Percentiles rank a stretch among this genome's conserved stretches.
Evolutionary conservation across 2,797 vertebrate genomes (phyloP).

Genomic region (Streptopelia turtur): DNA sequence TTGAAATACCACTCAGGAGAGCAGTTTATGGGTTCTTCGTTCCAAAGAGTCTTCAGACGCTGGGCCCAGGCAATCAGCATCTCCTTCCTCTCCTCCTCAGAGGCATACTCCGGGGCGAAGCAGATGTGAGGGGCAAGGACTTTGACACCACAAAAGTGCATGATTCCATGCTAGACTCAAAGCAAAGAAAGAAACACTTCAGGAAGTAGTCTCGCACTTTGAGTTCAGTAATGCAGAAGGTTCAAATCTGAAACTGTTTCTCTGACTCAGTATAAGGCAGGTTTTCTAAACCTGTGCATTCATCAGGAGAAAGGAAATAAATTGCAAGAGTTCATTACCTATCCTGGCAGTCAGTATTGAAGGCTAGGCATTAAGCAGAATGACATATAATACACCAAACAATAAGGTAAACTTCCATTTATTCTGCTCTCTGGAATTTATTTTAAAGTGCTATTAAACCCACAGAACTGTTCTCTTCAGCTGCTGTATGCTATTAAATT

Average conservation of each 20-base stretch:
- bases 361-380: background rate
- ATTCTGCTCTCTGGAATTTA: background rate
- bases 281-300: background rate
- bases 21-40: slow-evolving; percentile 83
- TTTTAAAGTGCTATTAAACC: background rate
- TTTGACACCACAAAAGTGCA: slow-evolving; percentile 88
- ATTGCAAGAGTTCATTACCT: background rate
- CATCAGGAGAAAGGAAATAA: background rate
- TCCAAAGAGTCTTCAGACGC: slow-evolving; percentile 80
- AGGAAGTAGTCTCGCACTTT: background rate
- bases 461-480: background rate
- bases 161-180: slow-evolving; percentile 81
- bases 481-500: background rate
- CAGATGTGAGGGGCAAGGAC: slow-evolving; percentile 88
- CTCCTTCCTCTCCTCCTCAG: slow-evolving; percentile 66
- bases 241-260: background rate
- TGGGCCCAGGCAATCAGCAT: slow-evolving; percentile 81
- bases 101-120: slow-evolving; percentile 75
- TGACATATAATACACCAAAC: background rate
- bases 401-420: background rate
- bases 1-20: slow-evolving; percentile 81
- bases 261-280: background rate
- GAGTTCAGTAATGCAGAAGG: background rate
- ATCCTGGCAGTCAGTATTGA: background rate
- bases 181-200: background rate